Percentiles rank a stretch among this genome's conserved stretches.
Conservation (phyloP, 1,140 invertebrate species). For the Bombyx mandarina region DNA sequence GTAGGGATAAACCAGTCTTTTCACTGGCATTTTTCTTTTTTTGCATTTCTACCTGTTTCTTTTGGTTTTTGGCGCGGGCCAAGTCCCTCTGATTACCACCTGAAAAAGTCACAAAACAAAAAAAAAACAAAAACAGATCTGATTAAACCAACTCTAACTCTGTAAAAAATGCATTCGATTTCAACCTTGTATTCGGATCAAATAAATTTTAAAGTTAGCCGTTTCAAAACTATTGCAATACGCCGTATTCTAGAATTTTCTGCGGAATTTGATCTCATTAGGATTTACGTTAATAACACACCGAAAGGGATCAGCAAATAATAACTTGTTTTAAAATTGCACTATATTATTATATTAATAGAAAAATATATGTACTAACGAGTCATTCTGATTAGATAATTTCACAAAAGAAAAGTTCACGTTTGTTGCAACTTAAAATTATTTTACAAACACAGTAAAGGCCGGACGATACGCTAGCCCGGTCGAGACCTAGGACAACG, state of each 20-base stretch:
- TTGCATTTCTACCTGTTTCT: conserved; percentile 79
- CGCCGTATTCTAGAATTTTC: conserved; percentile 38
- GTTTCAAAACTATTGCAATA: conserved; percentile 12
- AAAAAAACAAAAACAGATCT: background rate
- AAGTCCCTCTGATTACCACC: conserved; percentile 91
- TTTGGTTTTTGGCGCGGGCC: conserved; percentile 85
- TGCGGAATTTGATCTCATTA: conserved; percentile 17
- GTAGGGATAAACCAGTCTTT: conserved; percentile 80
- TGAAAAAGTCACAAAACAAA: conserved; percentile 24
- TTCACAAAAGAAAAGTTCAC: conserved; percentile 20
- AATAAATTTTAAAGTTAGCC: conserved; percentile 15
- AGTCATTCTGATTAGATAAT: conserved; percentile 40
- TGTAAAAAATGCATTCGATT: conserved; percentile 4
- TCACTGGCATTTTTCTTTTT: conserved; percentile 79
- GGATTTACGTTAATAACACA: background rate
- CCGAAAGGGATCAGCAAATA: background rate
- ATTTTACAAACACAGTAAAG: conserved; percentile 20
- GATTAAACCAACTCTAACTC: background rate
- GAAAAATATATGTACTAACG: conserved; percentile 36
- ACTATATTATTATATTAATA: background rate
- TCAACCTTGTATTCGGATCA: conserved; percentile 6
- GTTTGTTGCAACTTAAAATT: background rate
- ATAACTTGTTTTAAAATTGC: background rate
- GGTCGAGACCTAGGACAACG: conserved; percentile 68
- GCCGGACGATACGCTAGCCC: conserved; percentile 66